phyloP scores from a whole-genome alignment of 2,113 vertebrate genomes.

The Notiomystis cincta region DNA sequence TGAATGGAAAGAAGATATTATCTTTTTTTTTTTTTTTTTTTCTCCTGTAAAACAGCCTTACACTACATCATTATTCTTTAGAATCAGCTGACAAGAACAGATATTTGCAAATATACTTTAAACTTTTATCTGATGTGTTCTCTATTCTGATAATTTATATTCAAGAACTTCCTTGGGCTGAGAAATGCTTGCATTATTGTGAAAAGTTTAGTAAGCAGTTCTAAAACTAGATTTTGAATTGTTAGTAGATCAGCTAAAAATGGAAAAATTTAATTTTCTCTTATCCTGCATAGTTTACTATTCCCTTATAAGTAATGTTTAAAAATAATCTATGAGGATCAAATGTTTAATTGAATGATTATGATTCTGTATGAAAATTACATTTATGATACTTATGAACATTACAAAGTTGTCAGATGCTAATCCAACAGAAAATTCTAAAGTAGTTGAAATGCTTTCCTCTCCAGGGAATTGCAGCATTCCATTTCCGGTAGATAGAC shows the following conservation, averaged over 20 bases:
- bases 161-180: not conserved
- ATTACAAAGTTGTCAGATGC: not conserved
- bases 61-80: not conserved
- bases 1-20: not conserved
- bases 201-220: not conserved
- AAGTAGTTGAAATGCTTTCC: not conserved
- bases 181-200: not conserved
- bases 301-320: not conserved
- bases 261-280: not conserved
- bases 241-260: not conserved
- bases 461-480: not conserved
- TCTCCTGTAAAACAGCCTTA: not conserved
- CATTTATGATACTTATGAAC: not conserved
- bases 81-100: not conserved
- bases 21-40: not conserved
- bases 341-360: not conserved
- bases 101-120: not conserved
- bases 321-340: not conserved
- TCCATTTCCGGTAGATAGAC: not conserved
- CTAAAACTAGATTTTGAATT: not conserved
- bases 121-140: not conserved
- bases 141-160: not conserved
- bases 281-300: not conserved
- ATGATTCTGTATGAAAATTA: not conserved
- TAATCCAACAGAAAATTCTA: not conserved